These are phyloP conservation scores for Cydia pomonella DNA, from an alignment of 1,140 invertebrate species.

Conservation along the genomic window DNA sequence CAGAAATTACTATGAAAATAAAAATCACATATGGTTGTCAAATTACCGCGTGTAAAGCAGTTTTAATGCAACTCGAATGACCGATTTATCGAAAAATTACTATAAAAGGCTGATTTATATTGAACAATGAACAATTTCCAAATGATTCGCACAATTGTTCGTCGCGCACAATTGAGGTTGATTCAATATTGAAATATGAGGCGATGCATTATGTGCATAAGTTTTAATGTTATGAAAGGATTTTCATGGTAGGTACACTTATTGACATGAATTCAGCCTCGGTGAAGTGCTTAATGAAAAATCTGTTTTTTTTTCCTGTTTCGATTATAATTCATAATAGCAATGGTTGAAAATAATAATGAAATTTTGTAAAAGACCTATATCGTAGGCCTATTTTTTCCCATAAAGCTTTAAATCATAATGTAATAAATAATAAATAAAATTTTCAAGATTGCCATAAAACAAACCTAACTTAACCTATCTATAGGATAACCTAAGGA, in stretches of 20 bases:
- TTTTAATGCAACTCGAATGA: slow-evolving; percentile 1
- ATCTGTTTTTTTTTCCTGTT: no score
- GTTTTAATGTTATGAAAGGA: slow-evolving; percentile 12
- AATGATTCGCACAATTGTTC: slow-evolving; percentile 25
- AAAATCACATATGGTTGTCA: background rate
- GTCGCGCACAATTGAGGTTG: slow-evolving; percentile 8
- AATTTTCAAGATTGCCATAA: no score
- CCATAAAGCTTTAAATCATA: no score
- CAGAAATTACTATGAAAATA: no score
- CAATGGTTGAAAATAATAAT: no score
- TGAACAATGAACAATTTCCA: slow-evolving; percentile 28
- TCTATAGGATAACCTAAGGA: no score
- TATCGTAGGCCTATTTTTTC: no score
- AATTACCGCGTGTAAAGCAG: background rate
- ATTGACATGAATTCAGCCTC: background rate
- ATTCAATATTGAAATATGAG: slow-evolving; percentile 26
- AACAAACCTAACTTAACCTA: no score
- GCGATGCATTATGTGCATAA: slow-evolving; percentile 23
- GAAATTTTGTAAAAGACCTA: no score
- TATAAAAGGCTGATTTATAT: slow-evolving; percentile 11
- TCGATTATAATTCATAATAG: no score
- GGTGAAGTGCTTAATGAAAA: no score
- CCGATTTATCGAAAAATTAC: slow-evolving; percentile 18
- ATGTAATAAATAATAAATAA: no score
- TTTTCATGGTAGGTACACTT: slow-evolving; percentile 3